Evolutionary conservation across 2,888 invertebrate species (phyloP).

Genomic region (Xanthia icteritia): DNA sequence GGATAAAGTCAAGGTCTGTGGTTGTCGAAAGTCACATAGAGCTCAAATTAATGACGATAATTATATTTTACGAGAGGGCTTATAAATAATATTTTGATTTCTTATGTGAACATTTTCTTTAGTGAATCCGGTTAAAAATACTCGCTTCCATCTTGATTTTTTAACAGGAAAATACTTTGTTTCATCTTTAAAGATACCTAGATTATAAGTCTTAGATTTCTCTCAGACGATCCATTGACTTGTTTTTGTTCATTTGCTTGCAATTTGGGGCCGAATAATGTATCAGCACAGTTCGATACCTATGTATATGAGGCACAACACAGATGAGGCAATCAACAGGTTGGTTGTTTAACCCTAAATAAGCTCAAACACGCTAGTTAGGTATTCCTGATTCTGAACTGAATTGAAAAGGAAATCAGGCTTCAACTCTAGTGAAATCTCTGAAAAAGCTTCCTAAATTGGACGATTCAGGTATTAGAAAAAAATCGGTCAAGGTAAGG

Average conservation of each 20-base stretch:
- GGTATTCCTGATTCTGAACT: constrained; percentile 9
- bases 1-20: not conserved
- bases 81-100: not conserved
- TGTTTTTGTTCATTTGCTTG: not conserved
- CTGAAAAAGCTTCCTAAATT: constrained; percentile 29
- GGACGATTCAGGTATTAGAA: not conserved
- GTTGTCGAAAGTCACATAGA: not conserved
- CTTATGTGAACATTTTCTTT: not conserved
- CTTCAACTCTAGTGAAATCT: not conserved
- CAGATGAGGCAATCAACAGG: constrained; percentile 39
- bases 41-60: not conserved
- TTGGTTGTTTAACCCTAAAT: constrained; percentile 18
- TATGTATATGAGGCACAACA: not conserved
- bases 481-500: constrained; percentile 31
- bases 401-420: constrained; percentile 31
- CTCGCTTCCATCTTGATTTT: not conserved
- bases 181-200: not conserved
- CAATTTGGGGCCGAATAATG: constrained; percentile 11
- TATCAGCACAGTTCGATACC: not conserved
- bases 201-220: not conserved
- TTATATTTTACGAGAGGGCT: not conserved
- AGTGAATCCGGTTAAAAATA: not conserved
- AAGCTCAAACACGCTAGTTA: constrained; percentile 13
- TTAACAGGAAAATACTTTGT: not conserved
- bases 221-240: not conserved